These are phyloP conservation scores for Brachionus koreanus DNA, from an alignment of 1,140 invertebrate genomes.

Conservation along the genomic window DNA sequence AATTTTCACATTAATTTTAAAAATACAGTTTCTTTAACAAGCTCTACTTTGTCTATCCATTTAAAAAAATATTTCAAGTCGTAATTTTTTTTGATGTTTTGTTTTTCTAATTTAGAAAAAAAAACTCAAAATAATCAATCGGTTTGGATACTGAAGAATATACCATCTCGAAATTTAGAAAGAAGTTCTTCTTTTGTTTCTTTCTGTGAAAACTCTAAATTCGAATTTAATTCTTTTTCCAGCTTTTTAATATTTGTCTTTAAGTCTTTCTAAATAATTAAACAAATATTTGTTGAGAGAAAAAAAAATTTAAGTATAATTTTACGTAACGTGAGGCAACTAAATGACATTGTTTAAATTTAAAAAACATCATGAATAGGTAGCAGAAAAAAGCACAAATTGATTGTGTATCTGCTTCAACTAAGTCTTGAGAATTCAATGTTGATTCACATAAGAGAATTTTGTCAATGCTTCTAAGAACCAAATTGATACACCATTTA, in stretches of 20 bases:
- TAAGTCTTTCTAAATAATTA: background rate
- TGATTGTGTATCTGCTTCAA: constrained; percentile 51
- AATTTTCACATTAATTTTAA: background rate
- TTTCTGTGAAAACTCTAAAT: constrained; percentile 50
- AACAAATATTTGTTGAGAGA: background rate
- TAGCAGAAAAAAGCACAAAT: constrained; percentile 54
- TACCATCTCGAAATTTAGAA: background rate
- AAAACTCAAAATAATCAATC: background rate
- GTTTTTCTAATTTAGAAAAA: constrained; percentile 48
- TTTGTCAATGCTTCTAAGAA: constrained; percentile 52
- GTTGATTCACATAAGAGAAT: constrained; percentile 55
- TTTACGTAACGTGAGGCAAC: constrained; percentile 52
- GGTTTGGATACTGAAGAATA: background rate
- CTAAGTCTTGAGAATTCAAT: constrained; percentile 55
- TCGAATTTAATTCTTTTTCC: constrained; percentile 49
- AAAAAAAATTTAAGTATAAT: background rate
- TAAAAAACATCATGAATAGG: constrained; percentile 57
- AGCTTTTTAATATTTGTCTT: constrained; percentile 48
- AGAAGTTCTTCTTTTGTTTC: constrained; percentile 45
- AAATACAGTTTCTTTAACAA: constrained; percentile 51
- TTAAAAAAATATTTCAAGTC: constrained; percentile 53
- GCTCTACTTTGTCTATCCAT: constrained; percentile 53
- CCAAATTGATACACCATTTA: constrained; percentile 56
- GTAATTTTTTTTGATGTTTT: constrained; percentile 51
- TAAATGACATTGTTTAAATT: constrained; percentile 52